Percentiles rank a stretch among this genome's conserved stretches.
Evolutionary conservation across 2,888 invertebrate genomes (phyloP).

Genomic region (Lasioglossum calceatum): DNA sequence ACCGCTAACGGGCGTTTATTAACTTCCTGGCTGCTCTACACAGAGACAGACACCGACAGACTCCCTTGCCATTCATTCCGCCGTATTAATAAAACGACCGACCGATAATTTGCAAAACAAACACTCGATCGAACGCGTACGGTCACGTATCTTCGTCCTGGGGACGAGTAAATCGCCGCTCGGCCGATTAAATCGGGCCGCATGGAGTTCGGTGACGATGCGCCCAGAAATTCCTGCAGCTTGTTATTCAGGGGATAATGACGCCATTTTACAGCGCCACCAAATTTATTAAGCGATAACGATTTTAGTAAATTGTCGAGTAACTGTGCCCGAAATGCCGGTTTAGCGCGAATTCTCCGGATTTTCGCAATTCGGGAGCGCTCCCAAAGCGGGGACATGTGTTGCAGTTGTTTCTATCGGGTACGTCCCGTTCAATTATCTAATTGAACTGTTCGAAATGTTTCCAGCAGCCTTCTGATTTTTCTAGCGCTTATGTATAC

Average conservation of each 20-base stretch:
- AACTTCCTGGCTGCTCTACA: neutral
- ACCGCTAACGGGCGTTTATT: neutral
- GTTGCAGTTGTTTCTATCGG: neutral
- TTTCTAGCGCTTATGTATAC: neutral
- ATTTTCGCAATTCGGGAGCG: neutral
- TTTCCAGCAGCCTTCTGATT: neutral
- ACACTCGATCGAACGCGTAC: constrained; percentile 20
- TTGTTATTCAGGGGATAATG: constrained; percentile 6
- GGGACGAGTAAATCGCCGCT: constrained; percentile 12
- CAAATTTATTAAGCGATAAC: constrained; percentile 11
- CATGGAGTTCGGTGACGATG: neutral
- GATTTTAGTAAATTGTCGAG: constrained; percentile 22
- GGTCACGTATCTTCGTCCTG: neutral
- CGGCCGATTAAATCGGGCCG: constrained; percentile 12
- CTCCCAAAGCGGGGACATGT: neutral
- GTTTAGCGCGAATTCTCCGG: neutral
- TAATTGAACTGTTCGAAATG: neutral
- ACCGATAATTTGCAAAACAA: constrained; percentile 35
- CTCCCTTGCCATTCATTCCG: constrained; percentile 28
- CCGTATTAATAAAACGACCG: constrained; percentile 38
- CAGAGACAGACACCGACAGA: neutral
- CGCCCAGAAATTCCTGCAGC: neutral
- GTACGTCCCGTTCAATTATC: neutral
- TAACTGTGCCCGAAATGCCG: neutral
- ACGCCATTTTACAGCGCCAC: neutral